Conservation (phyloP, 2,797 vertebrate species). For the Buphagus erythrorhynchus region DNA sequence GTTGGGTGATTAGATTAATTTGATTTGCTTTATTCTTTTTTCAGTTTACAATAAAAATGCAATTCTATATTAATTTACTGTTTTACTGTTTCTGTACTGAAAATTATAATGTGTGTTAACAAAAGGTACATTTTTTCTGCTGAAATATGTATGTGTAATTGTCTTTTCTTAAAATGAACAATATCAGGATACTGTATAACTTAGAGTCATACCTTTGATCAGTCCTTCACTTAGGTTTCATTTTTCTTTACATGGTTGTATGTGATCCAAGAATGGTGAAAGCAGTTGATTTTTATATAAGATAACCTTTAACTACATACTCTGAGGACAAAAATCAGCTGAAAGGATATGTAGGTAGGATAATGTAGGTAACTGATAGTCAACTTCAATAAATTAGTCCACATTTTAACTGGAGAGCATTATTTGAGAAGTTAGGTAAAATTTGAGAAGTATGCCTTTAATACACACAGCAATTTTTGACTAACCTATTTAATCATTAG, state of each 20-base stretch:
- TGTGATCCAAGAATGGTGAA: neutral
- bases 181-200: neutral
- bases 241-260: neutral
- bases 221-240: neutral
- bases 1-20: neutral
- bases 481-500: neutral
- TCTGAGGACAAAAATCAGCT: neutral
- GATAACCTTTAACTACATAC: neutral
- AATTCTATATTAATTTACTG: neutral
- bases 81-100: neutral
- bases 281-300: neutral
- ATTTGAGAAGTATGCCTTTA: neutral
- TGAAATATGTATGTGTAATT: neutral
- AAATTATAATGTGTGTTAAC: neutral
- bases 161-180: neutral
- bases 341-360: neutral
- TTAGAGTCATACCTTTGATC: neutral
- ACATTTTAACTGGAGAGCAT: neutral
- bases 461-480: neutral
- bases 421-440: neutral
- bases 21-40: neutral
- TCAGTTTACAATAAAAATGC: neutral
- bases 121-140: neutral
- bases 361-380: neutral
- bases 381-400: neutral